phyloP scores from a whole-genome alignment of 2,113 vertebrate species.

The Daphoenositta chrysoptera region DNA sequence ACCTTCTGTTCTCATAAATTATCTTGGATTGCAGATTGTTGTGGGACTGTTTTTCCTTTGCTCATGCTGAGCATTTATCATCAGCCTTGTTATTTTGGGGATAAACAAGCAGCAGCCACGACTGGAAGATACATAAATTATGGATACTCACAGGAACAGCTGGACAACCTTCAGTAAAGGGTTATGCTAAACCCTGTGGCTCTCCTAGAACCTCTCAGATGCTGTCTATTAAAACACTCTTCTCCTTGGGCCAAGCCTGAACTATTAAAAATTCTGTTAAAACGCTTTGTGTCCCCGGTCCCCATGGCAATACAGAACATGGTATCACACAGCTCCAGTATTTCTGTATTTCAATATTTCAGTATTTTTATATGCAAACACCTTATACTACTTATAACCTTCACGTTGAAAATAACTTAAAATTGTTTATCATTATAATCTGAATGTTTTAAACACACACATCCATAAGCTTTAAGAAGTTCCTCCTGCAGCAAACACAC shows the following conservation, averaged over 20 bases:
- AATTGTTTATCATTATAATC: not conserved
- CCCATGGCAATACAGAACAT: not conserved
- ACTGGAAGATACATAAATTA: constrained; percentile 11
- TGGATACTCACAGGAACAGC: not conserved
- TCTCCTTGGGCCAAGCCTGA: not conserved
- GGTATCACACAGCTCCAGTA: not conserved
- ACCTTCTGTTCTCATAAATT: not conserved
- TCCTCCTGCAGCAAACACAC: not conserved
- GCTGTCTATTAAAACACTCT: not conserved
- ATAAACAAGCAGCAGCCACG: constrained; percentile 21
- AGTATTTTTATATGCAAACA: not conserved
- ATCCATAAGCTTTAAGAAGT: not conserved
- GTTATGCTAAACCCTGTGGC: not conserved
- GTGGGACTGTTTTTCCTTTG: not conserved
- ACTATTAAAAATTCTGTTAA: not conserved
- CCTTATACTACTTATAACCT: not conserved
- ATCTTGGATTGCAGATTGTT: constrained; percentile 7
- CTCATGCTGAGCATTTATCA: constrained; percentile 1
- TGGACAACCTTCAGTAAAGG: not conserved
- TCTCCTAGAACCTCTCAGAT: not conserved
- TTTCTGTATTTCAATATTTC: too few species aligned
- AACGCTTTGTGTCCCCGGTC: not conserved
- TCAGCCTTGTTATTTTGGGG: not conserved
- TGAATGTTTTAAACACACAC: not conserved
- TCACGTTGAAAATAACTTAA: not conserved